These are phyloP conservation scores for Pristionchus fissidentatus DNA, from an alignment of 2,888 invertebrate genomes.

Conservation along the genomic window DNA sequence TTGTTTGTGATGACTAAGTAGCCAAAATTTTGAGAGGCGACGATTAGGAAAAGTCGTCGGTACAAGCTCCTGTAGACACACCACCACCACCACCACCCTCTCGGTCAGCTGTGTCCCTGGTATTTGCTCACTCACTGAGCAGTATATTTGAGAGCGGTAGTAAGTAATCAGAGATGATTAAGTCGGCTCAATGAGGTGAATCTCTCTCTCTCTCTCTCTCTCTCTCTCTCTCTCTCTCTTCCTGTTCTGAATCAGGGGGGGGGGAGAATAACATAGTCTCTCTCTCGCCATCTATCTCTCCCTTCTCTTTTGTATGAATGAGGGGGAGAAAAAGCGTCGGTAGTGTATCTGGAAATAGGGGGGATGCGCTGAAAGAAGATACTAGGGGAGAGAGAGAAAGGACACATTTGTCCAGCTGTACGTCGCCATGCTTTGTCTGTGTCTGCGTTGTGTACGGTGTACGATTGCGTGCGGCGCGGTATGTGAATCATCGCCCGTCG, in stretches of 20 bases:
- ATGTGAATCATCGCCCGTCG: conserved; percentile 19
- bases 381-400: no score
- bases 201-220: neutral
- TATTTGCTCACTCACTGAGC: no score
- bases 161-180: conserved; percentile 40
- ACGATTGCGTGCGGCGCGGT: conserved; percentile 33
- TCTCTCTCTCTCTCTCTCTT: neutral
- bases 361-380: conserved; percentile 17
- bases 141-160: neutral
- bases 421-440: conserved; percentile 9
- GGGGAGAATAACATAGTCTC: conserved; percentile 6
- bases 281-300: neutral
- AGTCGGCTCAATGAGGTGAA: neutral
- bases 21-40: neutral
- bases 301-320: conserved; percentile 19
- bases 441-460: neutral
- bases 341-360: neutral
- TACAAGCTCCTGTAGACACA: neutral
- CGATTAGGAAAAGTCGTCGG: conserved; percentile 1
- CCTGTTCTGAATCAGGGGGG: neutral
- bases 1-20: no score
- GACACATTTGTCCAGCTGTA: conserved; percentile 43
- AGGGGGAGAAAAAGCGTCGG: conserved; percentile 12
- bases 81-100: neutral
- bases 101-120: neutral